These are phyloP conservation scores for Tridacna crocea DNA, from an alignment of 2,888 invertebrate genomes.

Conservation along the genomic window DNA sequence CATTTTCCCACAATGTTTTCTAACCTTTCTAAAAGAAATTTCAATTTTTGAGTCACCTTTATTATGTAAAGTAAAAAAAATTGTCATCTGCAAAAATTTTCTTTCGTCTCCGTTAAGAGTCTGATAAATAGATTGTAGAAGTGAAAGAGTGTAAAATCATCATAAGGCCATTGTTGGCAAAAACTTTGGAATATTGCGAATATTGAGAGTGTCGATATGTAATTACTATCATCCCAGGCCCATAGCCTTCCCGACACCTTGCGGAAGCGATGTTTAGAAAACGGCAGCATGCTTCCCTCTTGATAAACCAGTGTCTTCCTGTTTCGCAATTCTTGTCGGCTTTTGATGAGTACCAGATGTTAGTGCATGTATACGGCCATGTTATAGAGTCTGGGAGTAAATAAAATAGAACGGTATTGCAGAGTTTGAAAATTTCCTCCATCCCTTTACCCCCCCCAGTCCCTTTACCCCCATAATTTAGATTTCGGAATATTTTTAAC, in stretches of 20 bases:
- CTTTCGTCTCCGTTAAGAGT: too few species aligned
- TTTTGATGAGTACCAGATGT: conserved; percentile 42
- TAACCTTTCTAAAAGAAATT: too few species aligned
- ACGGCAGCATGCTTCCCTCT: conserved; percentile 20
- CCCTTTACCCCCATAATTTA: neutral
- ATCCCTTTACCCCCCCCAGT: neutral
- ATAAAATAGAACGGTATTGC: neutral
- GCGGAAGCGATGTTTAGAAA: conserved; percentile 37
- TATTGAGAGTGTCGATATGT: neutral
- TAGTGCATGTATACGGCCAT: neutral
- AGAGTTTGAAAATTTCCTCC: neutral
- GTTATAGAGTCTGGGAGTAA: conserved; percentile 4
- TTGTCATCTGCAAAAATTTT: too few species aligned
- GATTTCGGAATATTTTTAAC: neutral
- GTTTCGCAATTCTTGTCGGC: conserved; percentile 28
- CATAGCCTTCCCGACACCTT: conserved; percentile 11
- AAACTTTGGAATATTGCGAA: neutral
- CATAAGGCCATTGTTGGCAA: too few species aligned
- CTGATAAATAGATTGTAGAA: too few species aligned
- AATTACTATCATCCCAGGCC: conserved; percentile 13
- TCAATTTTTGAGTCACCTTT: too few species aligned
- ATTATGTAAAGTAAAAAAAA: too few species aligned
- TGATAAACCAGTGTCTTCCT: conserved; percentile 25
- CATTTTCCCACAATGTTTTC: neutral
- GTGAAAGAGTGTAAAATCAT: too few species aligned